A percentile compares a stretch with the other conserved stretches of the same genome.
Conservation (phyloP, 1,140 invertebrate species). For the Trichonephila inaurata region DNA sequence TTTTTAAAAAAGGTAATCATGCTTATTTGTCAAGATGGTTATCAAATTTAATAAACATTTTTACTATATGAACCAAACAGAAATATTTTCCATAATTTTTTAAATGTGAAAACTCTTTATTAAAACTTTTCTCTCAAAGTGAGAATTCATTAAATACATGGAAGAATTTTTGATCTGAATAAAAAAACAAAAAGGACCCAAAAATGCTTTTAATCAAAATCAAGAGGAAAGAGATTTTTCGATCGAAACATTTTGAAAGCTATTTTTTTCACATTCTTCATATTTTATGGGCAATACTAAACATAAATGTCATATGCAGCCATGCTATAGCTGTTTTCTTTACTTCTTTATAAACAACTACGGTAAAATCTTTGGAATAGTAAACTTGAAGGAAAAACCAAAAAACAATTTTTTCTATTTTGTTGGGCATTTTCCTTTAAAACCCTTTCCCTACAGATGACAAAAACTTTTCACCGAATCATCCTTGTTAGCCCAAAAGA, state of each 20-base stretch:
- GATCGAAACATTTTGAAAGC: not conserved
- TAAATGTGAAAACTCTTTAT: not conserved
- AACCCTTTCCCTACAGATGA: slow-evolving; percentile 49
- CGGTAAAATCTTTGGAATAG: slow-evolving; percentile 32
- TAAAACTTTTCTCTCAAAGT: not conserved
- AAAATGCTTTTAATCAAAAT: slow-evolving; percentile 21
- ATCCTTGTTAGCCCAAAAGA: slow-evolving; percentile 40
- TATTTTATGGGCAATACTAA: slow-evolving; percentile 14
- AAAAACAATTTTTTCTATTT: no score
- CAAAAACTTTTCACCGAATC: slow-evolving; percentile 53
- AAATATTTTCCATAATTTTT: not conserved
- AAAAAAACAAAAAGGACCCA: not conserved
- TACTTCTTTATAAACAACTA: slow-evolving; percentile 44
- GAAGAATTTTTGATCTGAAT: not conserved
- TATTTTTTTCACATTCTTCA: not conserved
- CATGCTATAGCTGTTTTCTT: not conserved
- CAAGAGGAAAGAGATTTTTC: not conserved
- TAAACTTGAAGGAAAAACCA: slow-evolving; percentile 59
- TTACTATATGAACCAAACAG: not conserved
- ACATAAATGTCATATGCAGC: slow-evolving; percentile 44
- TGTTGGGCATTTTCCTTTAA: slow-evolving; percentile 32
- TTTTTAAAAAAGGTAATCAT: not conserved
- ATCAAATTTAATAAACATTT: not conserved
- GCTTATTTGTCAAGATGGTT: no score
- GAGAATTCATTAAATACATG: not conserved